Base-by-base conservation (phyloP, 2,797 vertebrate species). In the Thamnophis elegans region DNA sequence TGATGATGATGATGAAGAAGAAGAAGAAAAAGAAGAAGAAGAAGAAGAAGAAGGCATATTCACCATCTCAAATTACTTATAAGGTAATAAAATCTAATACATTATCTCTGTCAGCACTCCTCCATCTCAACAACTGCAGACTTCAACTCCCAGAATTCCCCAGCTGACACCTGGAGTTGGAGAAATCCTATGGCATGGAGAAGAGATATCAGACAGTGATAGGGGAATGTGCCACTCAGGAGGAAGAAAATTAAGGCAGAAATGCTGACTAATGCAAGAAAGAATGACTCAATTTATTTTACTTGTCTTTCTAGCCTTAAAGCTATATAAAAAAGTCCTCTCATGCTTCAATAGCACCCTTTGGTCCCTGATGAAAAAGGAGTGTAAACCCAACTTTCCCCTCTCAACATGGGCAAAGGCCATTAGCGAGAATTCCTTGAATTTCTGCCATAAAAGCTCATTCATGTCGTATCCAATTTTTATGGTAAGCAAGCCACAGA, bases 311-410 rank as follows among this genome's bases (percentile, higher is more conserved):
- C 96, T 97, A 94, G 95, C 94, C 94, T 90, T 86, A n/a, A 92
- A 89, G 93, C 95, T 95, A 94, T 95, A 93, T 5, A 4, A 97
- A 94, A 96, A 94, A 91, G 87, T 89, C 90, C 82, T 94, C 96
- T 95, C 96, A 96, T 96, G 94, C 92, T 96, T 97, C 96, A 95
- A 93, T 96, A 95, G 96, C 96, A 95, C 93, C 28, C 32, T 93
- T 94, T 94, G 92, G 91, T 89, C 0, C 93, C 92, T 28, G 18
- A 59, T 13, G 14, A 68, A 85, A 94, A 88, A 92, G 89, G 90
- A 94, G 89, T 89, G 78, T 93, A 96, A 97, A 96, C 94, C 96
- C 92, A 89, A 88, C 91, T 94, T 94, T 95, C 95, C 91, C 92
- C 89, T 94, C 51, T 86, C 95, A 92, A 85, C 93, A 10, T 5